Evolutionary conservation across 2,797 vertebrate species (phyloP), one percentile per base, ranked within the genome.

Genomic region (Poecilia picta): DNA sequence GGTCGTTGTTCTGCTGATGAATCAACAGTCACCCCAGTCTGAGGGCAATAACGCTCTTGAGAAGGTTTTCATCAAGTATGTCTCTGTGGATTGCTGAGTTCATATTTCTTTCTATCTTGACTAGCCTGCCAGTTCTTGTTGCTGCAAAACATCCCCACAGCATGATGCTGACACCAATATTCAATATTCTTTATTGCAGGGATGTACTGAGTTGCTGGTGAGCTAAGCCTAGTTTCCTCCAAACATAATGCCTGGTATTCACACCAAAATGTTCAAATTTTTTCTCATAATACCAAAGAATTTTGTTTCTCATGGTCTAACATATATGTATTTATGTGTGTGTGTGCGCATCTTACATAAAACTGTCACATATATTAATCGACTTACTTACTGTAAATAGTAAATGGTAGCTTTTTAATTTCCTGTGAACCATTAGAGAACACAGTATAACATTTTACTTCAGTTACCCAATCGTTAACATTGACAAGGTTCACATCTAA

Each of bases 311-410:
- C 11, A 57, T 57, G 10, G 8, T n/a, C 53, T 57, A n/a, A n/a
- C n/a, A n/a, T n/a, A n/a, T 25, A 57, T 41, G 41, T 49, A 5
- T 51, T 18, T 13, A 18, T 6, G 20, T 23, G 23, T 53, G 23
- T 25, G 28, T 18, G 8, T 1, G 7, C 8, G 18, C 4, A 5
- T 10, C 15, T 3, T 36, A 11, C 0, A 0, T 28, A 0, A 2
- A 12, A 36, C 55, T 8, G 33, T 73, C 3, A 31, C 2, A 74
- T 31, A 0, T 1, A 39, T 25, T 55, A 55, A n/a, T 3, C 62
- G 31, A 16, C 7, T 10, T 76, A 95, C 94, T 84, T 76, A 95
- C 94, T 84, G 83, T 95, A 95, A 74, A 94, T 25, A 0, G 45
- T 93, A 80, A 94, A 41, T 39, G 81, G 1, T 0, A 86, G 59